phyloP scores from a whole-genome alignment of 2,888 invertebrate genomes.

The Agrilus mali region DNA sequence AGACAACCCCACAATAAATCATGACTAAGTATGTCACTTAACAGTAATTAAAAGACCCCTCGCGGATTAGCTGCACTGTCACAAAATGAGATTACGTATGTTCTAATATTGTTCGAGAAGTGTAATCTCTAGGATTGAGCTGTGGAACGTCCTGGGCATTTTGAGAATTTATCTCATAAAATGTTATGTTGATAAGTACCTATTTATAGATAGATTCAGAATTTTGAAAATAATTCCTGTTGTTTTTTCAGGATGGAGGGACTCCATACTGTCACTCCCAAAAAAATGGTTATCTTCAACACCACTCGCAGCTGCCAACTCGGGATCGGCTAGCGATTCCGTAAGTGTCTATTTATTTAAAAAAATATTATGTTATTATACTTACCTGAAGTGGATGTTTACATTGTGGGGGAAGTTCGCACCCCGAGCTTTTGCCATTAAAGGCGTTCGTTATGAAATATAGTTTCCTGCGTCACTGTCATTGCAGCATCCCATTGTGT shows the following conservation, averaged over 20 bases:
- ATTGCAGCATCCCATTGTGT: constrained; percentile 24
- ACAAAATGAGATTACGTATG: constrained; percentile 14
- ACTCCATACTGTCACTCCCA: constrained; percentile 56
- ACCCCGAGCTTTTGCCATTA: too few relatives aligned
- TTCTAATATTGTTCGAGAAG: too few relatives aligned
- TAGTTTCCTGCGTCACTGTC: constrained; percentile 17
- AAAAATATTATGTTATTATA: too few relatives aligned
- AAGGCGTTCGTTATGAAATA: too few relatives aligned
- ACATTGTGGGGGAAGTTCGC: too few relatives aligned
- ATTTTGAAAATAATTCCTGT: constrained; percentile 4
- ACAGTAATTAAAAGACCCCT: constrained; percentile 23
- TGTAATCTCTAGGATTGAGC: too few relatives aligned
- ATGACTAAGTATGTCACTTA: constrained; percentile 21
- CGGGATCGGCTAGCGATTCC: constrained; percentile 26
- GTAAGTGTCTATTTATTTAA: constrained; percentile 15
- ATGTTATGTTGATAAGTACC: too few relatives aligned
- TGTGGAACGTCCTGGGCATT: too few relatives aligned
- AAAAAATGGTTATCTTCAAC: constrained; percentile 52
- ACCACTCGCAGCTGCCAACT: constrained; percentile 36
- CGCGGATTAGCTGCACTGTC: constrained; percentile 15
- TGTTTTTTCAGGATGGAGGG: constrained; percentile 56
- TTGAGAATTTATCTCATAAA: too few relatives aligned
- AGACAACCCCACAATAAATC: constrained; percentile 16
- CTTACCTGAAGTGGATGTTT: too few relatives aligned
- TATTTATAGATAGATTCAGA: too few relatives aligned